phyloP scores from a whole-genome alignment of 2,888 invertebrate species.

The Drosophila leonis region DNA sequence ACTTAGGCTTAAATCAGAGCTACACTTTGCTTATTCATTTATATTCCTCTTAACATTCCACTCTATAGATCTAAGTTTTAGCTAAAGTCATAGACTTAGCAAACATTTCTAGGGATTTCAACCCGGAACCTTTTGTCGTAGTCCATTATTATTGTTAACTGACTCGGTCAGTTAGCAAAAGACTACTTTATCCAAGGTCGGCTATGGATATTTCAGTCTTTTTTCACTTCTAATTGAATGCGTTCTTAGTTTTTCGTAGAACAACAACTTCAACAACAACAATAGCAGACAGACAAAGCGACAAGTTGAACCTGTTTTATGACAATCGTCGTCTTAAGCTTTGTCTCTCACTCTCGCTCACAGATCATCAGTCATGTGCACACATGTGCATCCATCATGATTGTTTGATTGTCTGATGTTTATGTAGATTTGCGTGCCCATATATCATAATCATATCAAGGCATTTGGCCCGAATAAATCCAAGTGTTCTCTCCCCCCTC shows the following conservation, averaged over 20 bases:
- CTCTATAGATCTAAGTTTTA: too few species aligned
- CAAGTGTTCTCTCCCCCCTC: neutral
- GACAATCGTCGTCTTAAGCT: neutral
- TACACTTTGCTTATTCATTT: neutral
- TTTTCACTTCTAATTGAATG: slow-evolving; percentile 4
- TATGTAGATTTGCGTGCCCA: slow-evolving; percentile 73
- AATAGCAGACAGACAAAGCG: neutral
- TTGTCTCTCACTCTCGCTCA: slow-evolving; percentile 15
- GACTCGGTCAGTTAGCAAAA: slow-evolving; percentile 7
- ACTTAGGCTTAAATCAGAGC: neutral
- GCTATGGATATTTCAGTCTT: neutral
- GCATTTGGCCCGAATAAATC: slow-evolving; percentile 51
- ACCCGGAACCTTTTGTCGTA: slow-evolving; percentile 5
- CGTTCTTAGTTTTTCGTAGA: neutral
- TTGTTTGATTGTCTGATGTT: slow-evolving; percentile 51
- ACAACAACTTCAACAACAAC: neutral
- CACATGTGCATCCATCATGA: slow-evolving; percentile 62
- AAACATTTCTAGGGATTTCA: neutral
- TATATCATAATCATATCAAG: slow-evolving; percentile 70
- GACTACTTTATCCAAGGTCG: slow-evolving; percentile 12
- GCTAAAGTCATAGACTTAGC: neutral
- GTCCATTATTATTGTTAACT: neutral
- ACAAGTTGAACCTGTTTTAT: slow-evolving; percentile 21
- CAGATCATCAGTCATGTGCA: slow-evolving; percentile 40
- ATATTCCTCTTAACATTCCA: neutral